Conservation (phyloP, 2,797 vertebrate species). For the Ara ararauna region DNA sequence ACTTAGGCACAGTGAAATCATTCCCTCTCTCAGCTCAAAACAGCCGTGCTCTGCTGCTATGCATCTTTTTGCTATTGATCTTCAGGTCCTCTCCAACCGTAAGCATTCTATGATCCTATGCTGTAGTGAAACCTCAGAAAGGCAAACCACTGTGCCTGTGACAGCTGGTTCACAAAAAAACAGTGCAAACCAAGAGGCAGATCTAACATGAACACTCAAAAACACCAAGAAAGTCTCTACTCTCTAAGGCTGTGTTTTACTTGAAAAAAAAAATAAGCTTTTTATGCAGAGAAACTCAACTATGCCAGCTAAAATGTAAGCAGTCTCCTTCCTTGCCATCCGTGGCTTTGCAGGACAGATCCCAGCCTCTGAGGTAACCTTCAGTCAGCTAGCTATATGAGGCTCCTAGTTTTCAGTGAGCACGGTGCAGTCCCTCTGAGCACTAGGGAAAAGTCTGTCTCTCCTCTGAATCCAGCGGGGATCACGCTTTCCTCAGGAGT, state of each 20-base stretch:
- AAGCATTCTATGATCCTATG: not conserved
- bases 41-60: not conserved
- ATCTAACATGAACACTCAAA: not conserved
- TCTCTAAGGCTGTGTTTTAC: not conserved
- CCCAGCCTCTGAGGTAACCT: not conserved
- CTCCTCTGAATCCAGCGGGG: not conserved
- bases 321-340: not conserved
- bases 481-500: not conserved
- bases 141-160: not conserved
- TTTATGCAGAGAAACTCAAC: not conserved
- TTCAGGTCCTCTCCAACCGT: not conserved
- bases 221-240: accelerated
- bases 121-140: not conserved
- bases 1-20: not conserved
- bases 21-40: not conserved
- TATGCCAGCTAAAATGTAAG: not conserved
- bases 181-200: not conserved
- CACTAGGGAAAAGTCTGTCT: not conserved
- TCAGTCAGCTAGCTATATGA: not conserved
- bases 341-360: not conserved
- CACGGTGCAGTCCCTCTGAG: not conserved
- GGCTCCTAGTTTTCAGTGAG: not conserved
- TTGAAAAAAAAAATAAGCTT: not conserved
- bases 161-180: not conserved
- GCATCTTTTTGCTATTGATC: not conserved